Evolutionary conservation across 2,113 vertebrate species (phyloP).

Genomic region (Cranoglanis bouderius): DNA sequence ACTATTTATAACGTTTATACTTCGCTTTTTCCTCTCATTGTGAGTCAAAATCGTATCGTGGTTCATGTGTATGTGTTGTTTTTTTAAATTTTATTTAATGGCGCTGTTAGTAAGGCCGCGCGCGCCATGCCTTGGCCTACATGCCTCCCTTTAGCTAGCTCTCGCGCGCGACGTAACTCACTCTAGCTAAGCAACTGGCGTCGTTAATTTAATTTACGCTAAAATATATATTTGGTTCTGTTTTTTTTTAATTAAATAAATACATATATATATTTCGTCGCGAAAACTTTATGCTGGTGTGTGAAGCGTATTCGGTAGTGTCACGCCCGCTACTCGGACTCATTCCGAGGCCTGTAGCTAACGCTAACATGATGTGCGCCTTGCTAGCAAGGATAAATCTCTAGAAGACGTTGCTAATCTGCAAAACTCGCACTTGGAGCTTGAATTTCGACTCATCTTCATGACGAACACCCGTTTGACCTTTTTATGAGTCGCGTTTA

Average conservation of each 20-base stretch:
- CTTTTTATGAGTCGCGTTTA: too few species aligned
- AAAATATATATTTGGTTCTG: too few species aligned
- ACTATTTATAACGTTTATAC: neutral
- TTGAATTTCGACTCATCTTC: neutral
- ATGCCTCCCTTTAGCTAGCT: neutral
- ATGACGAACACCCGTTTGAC: neutral
- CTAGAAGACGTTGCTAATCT: too few species aligned
- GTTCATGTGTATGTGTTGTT: too few species aligned
- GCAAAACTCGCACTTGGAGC: too few species aligned
- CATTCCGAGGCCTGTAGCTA: neutral
- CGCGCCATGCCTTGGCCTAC: slow-evolving; percentile 22
- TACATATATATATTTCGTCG: neutral
- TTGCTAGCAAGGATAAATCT: neutral
- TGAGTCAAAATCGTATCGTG: neutral
- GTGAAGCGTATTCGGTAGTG: neutral
- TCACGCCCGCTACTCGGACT: neutral
- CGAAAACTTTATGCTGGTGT: neutral
- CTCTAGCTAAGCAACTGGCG: neutral
- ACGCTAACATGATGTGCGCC: neutral
- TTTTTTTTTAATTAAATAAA: neutral
- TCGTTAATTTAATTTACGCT: neutral
- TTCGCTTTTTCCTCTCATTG: neutral
- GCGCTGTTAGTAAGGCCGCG: neutral
- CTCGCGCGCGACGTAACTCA: neutral
- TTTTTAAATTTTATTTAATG: neutral